Conservation (phyloP, 2,797 vertebrate species). For the Simalia tracyae region DNA sequence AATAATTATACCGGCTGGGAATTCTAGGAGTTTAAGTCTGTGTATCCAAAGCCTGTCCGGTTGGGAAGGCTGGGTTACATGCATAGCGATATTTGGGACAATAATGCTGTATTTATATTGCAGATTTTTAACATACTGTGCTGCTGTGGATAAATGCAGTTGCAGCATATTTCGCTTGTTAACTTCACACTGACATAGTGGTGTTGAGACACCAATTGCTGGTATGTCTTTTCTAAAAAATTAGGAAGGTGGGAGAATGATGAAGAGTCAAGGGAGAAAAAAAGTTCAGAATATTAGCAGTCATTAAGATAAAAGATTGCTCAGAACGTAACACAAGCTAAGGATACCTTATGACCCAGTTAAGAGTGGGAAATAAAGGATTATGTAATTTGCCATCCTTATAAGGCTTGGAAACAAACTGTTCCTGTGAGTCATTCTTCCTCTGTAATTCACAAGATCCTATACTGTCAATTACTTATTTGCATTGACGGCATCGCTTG, state of each 20-base stretch:
- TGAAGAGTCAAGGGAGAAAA: neutral
- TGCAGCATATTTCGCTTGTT: neutral
- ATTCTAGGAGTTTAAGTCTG: neutral
- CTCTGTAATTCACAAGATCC: neutral
- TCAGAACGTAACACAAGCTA: neutral
- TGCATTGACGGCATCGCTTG: neutral
- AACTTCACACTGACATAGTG: neutral
- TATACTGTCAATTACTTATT: neutral
- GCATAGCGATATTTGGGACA: neutral
- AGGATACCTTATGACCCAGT: conserved; percentile 16
- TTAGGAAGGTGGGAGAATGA: neutral
- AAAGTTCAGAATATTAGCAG: conserved; percentile 7
- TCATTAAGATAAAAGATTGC: neutral
- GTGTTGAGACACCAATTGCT: neutral
- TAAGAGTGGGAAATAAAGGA: neutral
- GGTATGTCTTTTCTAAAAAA: neutral
- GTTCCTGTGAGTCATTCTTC: neutral
- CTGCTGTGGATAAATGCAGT: neutral
- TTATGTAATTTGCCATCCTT: fast-evolving
- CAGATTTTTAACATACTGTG: neutral
- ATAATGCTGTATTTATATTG: neutral
- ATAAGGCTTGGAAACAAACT: neutral
- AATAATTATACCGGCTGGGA: neutral
- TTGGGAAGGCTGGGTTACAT: neutral
- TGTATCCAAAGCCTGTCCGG: neutral